Evolutionary conservation across 2,888 invertebrate genomes (phyloP).

Genomic region (Selenia dentaria): DNA sequence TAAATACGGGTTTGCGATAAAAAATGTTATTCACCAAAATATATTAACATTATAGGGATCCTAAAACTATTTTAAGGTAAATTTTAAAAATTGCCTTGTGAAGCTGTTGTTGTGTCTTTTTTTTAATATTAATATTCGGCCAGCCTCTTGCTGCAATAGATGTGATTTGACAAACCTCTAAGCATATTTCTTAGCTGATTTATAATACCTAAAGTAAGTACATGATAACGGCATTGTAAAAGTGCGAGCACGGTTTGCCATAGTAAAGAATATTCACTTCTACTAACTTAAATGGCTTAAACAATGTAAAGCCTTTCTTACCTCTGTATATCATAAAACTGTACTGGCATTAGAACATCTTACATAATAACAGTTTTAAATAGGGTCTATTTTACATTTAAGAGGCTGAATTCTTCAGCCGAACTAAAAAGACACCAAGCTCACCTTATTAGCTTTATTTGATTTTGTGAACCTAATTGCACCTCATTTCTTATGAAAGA

Average conservation of each 20-base stretch:
- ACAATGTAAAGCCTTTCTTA: too few relatives aligned
- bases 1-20: constrained; percentile 85
- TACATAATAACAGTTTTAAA: neutral
- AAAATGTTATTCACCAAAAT: constrained; percentile 84
- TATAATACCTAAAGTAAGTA: constrained; percentile 26
- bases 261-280: neutral
- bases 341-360: constrained; percentile 5
- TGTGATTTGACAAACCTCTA: constrained; percentile 1
- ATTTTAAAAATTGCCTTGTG: constrained; percentile 80
- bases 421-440: constrained; percentile 56
- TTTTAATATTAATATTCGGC: constrained; percentile 78
- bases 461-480: constrained; percentile 71
- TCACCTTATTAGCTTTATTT: constrained; percentile 57
- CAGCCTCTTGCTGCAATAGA: constrained; percentile 55
- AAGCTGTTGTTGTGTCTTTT: constrained; percentile 77
- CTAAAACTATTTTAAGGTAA: constrained; percentile 80
- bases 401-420: constrained; percentile 36
- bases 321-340: neutral
- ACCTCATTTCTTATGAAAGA: constrained; percentile 76
- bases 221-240: constrained; percentile 24
- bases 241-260: constrained; percentile 23
- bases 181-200: constrained; percentile 17
- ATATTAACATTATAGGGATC: constrained; percentile 80
- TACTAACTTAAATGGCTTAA: neutral
- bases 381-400: neutral